Percentiles rank a stretch among this genome's conserved stretches.
Evolutionary conservation across 2,113 vertebrate genomes (phyloP).

Genomic region (Oryzias melastigma): DNA sequence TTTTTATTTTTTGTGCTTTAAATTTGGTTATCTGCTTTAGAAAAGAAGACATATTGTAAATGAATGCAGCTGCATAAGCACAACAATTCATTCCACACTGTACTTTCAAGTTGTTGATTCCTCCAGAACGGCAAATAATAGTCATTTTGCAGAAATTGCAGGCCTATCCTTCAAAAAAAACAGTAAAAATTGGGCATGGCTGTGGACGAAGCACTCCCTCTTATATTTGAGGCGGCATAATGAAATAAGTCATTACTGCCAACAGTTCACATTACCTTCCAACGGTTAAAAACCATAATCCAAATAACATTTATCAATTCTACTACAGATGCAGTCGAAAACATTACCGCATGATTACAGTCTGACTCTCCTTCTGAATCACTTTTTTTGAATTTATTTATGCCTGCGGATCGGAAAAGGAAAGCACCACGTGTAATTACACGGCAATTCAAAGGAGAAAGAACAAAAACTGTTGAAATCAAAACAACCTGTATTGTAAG

Average conservation of each 20-base stretch:
- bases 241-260: slow-evolving; percentile 74
- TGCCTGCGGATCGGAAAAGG: slow-evolving; percentile 74
- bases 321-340: slow-evolving; percentile 70
- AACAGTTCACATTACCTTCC: slow-evolving; percentile 74
- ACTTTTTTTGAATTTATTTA: slow-evolving; percentile 72
- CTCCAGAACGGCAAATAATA: slow-evolving; percentile 75
- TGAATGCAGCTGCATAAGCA: slow-evolving; percentile 57
- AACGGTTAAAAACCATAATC: slow-evolving; percentile 72
- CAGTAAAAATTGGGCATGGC: slow-evolving; percentile 65
- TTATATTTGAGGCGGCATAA: slow-evolving; percentile 71
- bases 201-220: slow-evolving; percentile 57
- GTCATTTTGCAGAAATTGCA: slow-evolving; percentile 76
- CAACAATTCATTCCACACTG: slow-evolving; percentile 70
- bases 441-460: slow-evolving; percentile 58
- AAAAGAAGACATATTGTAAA: slow-evolving; percentile 51
- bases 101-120: slow-evolving; percentile 77
- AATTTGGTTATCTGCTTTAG: slow-evolving; percentile 34
- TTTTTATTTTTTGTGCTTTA: slow-evolving; percentile 26
- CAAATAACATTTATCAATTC: slow-evolving; percentile 71
- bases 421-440: slow-evolving; percentile 71
- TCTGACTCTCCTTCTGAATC: slow-evolving; percentile 52
- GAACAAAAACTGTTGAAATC: slow-evolving; percentile 32
- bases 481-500: slow-evolving; percentile 20
- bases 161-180: slow-evolving; percentile 61
- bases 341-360: slow-evolving; percentile 77